Evolutionary conservation across 2,113 vertebrate species (phyloP), one percentile per base, ranked within the genome.

Genomic region (Melanocharis versteri): DNA sequence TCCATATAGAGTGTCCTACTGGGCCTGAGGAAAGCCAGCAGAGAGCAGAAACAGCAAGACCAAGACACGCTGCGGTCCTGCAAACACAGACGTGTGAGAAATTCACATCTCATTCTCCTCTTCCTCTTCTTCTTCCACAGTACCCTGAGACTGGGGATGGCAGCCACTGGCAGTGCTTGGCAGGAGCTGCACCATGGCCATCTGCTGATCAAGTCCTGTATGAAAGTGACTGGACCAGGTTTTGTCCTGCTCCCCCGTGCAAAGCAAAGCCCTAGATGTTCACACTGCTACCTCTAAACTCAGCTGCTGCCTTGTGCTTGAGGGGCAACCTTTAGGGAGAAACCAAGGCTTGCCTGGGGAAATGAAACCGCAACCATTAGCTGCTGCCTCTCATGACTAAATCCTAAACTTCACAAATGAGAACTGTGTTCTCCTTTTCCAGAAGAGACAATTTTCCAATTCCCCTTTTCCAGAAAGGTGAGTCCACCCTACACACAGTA

Each of bases 211-310:
- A 15, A 62, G 31, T n/a, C 15, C 71, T 42, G 26, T 56, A 42
- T 15, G 56, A 35, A 90, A 62, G 22, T 17, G 35, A 23, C 71
- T 35, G 26, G 35, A 62, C 5, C 37, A 48, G 54, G 57, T 40
- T 71, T 58, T 69, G 30, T 17, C 45, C 40, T 8, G 6, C 48
- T 35, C 2, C 23, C 31, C 28, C 0, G 11, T 1, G 0, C 58
- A 54, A 9, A 7, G 7, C 45, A 57, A 57, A 72, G 28, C 61
- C 53, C 14, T 6, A n/a, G n/a, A 33, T 48, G 23, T 16, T 42
- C 78, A 45, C 27, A 14, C 7, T 11, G 1, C 11, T 37, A 18
- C 28, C 71, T 53, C 58, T 66, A 69, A 71, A 57, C 26, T 45
- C 69, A 45, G 40, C 27, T 56, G 35, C 44, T 71, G 28, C 23